Conservation (phyloP, 2,888 invertebrate genomes). For the Drosophila aldrichi region DNA sequence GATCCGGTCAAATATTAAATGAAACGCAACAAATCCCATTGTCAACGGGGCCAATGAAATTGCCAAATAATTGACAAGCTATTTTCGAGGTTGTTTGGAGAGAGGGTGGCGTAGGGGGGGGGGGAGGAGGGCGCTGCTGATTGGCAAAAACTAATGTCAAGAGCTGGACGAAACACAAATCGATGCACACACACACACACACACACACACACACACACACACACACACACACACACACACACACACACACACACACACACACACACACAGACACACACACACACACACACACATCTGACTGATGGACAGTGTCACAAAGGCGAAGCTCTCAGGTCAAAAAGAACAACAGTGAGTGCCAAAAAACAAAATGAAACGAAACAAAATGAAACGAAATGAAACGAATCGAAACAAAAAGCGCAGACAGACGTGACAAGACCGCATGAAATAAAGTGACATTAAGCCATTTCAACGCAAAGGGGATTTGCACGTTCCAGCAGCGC, state of each 20-base stretch:
- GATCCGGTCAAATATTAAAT: conserved; percentile 66
- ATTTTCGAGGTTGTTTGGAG: conserved; percentile 38
- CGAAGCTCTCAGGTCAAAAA: conserved; percentile 14
- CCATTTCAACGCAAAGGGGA: conserved; percentile 79
- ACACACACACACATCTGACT: conserved; percentile 65
- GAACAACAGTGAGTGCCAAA: conserved; percentile 28
- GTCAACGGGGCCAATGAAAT: conserved; percentile 74
- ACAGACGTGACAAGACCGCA: conserved; percentile 77
- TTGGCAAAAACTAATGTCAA: conserved; percentile 76
- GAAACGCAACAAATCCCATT: conserved; percentile 75
- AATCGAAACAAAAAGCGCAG: conserved; percentile 44
- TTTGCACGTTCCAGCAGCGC: conserved; percentile 57
- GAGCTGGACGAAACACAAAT: conserved; percentile 54
- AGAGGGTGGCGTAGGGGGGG: conserved; percentile 20
- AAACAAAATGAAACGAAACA: too few relatives aligned
- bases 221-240: too few relatives aligned
- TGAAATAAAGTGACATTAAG: conserved; percentile 78
- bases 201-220: conserved; percentile 29
- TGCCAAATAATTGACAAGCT: conserved; percentile 78
- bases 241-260: too few relatives aligned
- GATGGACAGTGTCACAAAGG: conserved; percentile 61
- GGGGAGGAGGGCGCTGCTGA: conserved; percentile 62
- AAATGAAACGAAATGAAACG: too few relatives aligned
- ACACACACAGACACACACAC: too few relatives aligned
- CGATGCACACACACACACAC: conserved; percentile 54